Evolutionary conservation across 2,888 invertebrate species (phyloP), one percentile per base, ranked within the genome.

Genomic region (Caenorhabditis sp.): DNA sequence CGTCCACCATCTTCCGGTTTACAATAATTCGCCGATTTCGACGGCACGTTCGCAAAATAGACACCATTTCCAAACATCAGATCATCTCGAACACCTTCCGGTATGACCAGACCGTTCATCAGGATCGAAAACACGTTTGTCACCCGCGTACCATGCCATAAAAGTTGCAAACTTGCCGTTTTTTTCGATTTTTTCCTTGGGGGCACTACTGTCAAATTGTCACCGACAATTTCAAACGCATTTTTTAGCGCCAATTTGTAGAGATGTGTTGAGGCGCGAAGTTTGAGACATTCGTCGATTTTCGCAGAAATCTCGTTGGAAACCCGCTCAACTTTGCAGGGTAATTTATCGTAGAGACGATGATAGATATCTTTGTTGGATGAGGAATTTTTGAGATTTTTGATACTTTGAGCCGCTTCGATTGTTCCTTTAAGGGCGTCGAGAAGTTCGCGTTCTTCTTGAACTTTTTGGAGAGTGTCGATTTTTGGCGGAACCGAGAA

Each of bases 21-120:
- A 49, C 75, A 75, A 50, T 75, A 75, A 51, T 69, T 69, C 19
- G 67, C 69, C 4, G 69, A 69, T 70, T 75, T 75, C 26, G 75
- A 65, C 17, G 75, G 69, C 12, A 75, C 66, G 43, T 69, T 75
- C 1, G 75, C 75, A 31, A 75, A 75, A 37, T 75, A 75, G 17
- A 75, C 68, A 3, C 75, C 75, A 26, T 69, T 69, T 58, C 75
- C 75, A 58, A 75, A 75, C 75, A 75, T 75, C 6, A 75, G 21
- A 23, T 65, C 68, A 36, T 37, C 66, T 0, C 69, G 62, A 49
- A 63, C 58, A 14, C 69, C 69, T 62, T 67, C 65, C 14, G 75
- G 75, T 6, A 69, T 62, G 23, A 36, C 54, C 12, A 75, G 57
- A 1, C 75, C 75, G 21, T 75, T 69, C 69, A 75, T 66, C 21